Conservation (phyloP, 2,797 vertebrate genomes). For the Arrhamphus sclerolepis region DNA sequence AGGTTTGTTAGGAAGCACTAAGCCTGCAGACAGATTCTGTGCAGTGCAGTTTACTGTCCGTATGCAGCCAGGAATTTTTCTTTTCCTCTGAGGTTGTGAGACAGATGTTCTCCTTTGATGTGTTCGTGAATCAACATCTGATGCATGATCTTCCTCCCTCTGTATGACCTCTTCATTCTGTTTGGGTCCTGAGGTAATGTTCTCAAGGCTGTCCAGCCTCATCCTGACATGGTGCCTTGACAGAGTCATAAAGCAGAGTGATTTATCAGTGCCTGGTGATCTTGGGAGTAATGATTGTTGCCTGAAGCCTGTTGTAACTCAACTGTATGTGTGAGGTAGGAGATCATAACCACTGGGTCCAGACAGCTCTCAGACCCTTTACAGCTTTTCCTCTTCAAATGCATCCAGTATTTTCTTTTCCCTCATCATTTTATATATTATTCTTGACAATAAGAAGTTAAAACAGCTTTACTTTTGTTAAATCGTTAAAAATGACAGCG, state of each 20-base stretch:
- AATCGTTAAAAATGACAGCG: not conserved
- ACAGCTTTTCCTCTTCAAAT: not conserved
- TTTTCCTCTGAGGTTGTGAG: constrained; percentile 47
- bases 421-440: no score
- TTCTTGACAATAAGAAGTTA: no score
- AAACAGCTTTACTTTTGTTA: no score
- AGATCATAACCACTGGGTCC: constrained; percentile 8
- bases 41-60: constrained; percentile 7
- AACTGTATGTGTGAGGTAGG: constrained; percentile 33
- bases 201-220: constrained; percentile 49
- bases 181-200: constrained; percentile 42
- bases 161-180: constrained; percentile 55
- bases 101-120: constrained; percentile 75
- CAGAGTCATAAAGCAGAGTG: constrained; percentile 36
- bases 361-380: not conserved
- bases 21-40: no score
- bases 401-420: no score
- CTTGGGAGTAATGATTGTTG: constrained; percentile 43
- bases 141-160: constrained; percentile 56
- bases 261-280: constrained; percentile 46
- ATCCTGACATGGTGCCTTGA: constrained; percentile 48
- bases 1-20: no score
- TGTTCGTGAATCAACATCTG: constrained; percentile 55
- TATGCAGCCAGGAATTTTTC: constrained; percentile 28
- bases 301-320: constrained; percentile 32